phyloP scores from a whole-genome alignment of 2,113 vertebrate species.

The Protomyctophum bolini region DNA sequence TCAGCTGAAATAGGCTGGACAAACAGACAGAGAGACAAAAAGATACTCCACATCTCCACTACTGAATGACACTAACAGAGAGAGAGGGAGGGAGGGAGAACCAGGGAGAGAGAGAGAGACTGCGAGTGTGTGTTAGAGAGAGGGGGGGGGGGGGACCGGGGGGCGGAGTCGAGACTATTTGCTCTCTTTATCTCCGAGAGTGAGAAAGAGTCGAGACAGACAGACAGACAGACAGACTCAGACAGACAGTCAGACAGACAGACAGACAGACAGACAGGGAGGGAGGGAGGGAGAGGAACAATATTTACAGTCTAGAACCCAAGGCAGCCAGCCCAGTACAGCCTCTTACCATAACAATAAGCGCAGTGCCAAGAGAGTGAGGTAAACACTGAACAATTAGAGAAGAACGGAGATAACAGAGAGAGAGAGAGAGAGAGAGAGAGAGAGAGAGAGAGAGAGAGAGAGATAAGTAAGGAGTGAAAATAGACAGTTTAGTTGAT shows the following conservation, averaged over 20 bases:
- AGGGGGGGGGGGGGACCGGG: slow-evolving; percentile 35
- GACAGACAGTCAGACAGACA: slow-evolving; percentile 43
- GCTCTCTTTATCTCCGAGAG: slow-evolving; percentile 59
- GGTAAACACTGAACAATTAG: not conserved
- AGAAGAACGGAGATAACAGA: too few species aligned
- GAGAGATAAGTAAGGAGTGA: not conserved
- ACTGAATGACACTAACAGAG: slow-evolving; percentile 75
- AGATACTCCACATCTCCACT: slow-evolving; percentile 82
- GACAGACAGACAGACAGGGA: slow-evolving; percentile 34
- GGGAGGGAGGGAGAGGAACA: slow-evolving; percentile 1
- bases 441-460: slow-evolving; percentile 15
- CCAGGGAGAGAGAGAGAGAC: slow-evolving; percentile 23
- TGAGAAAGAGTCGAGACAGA: slow-evolving; percentile 44
- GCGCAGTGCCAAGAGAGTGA: not conserved
- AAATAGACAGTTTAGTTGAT: not conserved
- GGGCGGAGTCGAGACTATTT: slow-evolving; percentile 77
- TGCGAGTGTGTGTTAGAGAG: slow-evolving; percentile 12
- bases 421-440: not conserved
- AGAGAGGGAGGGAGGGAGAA: slow-evolving; percentile 54
- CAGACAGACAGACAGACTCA: slow-evolving; percentile 37
- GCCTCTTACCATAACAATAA: not conserved
- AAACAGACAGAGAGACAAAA: slow-evolving; percentile 77
- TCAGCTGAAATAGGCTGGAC: slow-evolving; percentile 80
- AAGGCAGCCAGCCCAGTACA: not conserved
- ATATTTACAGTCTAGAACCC: not conserved